A percentile compares a stretch with the other conserved stretches of the same genome.
Conservation (phyloP, 2,113 vertebrate genomes). For the Lota lota region DNA sequence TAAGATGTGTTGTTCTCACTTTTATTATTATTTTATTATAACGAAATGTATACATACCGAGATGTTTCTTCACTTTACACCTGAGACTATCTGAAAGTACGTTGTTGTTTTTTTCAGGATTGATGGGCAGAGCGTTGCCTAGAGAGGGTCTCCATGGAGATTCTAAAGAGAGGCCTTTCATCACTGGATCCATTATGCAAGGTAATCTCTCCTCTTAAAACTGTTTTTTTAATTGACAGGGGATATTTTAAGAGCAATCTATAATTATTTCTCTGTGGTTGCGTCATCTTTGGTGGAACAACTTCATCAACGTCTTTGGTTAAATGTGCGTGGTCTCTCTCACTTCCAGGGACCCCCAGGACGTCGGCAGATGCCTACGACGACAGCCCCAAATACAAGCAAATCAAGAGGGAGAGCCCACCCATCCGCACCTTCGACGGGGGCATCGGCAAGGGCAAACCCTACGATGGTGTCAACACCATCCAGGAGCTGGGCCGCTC, state of each 20-base stretch:
- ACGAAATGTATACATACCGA: too few species aligned
- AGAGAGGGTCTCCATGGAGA: slow-evolving; percentile 89
- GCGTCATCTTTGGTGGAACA: too few species aligned
- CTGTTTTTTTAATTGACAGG: too few species aligned
- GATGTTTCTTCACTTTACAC: too few species aligned
- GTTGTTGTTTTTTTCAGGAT: slow-evolving; percentile 67
- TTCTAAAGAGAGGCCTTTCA: slow-evolving; percentile 85
- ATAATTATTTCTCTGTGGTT: too few species aligned
- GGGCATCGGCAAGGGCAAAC: slow-evolving; percentile 92
- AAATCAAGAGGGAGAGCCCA: slow-evolving; percentile 93
- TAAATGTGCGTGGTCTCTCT: slow-evolving; percentile 5
- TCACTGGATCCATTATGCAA: slow-evolving; percentile 97
- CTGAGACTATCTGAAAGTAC: too few species aligned
- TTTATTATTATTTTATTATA: too few species aligned
- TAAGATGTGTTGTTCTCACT: too few species aligned
- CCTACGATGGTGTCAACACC: slow-evolving; percentile 92
- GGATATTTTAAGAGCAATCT: too few species aligned
- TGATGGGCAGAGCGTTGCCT: slow-evolving; percentile 91
- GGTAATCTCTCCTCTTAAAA: slow-evolving; percentile 66
- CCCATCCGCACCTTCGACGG: slow-evolving; percentile 91
- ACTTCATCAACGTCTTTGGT: too few species aligned
- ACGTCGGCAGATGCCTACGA: slow-evolving; percentile 87
- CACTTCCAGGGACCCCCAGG: slow-evolving; percentile 86
- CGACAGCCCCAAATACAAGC: slow-evolving; percentile 93
- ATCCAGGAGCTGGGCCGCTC: slow-evolving; percentile 98